Base-by-base conservation (phyloP, 2,797 vertebrate genomes). In the Alca torda region DNA sequence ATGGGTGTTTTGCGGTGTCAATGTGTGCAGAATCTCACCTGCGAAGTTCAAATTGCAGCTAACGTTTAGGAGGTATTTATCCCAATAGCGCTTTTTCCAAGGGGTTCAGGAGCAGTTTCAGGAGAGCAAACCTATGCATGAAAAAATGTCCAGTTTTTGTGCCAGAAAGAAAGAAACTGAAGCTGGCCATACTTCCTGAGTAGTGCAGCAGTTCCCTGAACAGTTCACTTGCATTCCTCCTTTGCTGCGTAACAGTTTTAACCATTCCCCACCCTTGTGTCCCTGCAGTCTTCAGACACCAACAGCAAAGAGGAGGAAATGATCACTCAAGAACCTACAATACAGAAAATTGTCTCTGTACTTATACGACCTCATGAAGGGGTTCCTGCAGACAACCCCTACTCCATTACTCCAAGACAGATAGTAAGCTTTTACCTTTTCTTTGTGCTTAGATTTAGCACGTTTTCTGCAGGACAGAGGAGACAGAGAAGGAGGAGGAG, bases 371-470 rank as follows among this genome's bases (percentile, higher is more conserved):
- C 97, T 69, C 99, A 99, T 3, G 97, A 98, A 61, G 99, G 99
- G 10, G 95, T 97, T 59, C 96, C 95, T 59, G 98, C 98, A 1
- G 98, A 98, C 90, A 98, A 96, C 77, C 98, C 98, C 25, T 99
- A 98, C 98, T 98, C 96, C 76, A 69, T 99, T 97, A 99, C 98
- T 73, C 99, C 99, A 46, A 98, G 97, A 90, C 99, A 99, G 95
- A 97, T 98, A 84, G 99, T 99, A 98, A 88, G 98, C 65, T 17
- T 46, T 28, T 35, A 21, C 3, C 4, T 90, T 74, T 72, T 39
- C 17, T 79, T 67, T 87, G 13, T 35, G 25, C 72, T 87, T 69
- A 24, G 8, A n/a, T 84, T 39, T 68, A 83, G 37, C 24, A 5
- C 48, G 8, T 83, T 69, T 90, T 75, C 45, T 87, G 16, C 33